These are phyloP conservation scores for Phthorimaea operculella DNA, from an alignment of 1,140 invertebrate species.

Conservation along the genomic window DNA sequence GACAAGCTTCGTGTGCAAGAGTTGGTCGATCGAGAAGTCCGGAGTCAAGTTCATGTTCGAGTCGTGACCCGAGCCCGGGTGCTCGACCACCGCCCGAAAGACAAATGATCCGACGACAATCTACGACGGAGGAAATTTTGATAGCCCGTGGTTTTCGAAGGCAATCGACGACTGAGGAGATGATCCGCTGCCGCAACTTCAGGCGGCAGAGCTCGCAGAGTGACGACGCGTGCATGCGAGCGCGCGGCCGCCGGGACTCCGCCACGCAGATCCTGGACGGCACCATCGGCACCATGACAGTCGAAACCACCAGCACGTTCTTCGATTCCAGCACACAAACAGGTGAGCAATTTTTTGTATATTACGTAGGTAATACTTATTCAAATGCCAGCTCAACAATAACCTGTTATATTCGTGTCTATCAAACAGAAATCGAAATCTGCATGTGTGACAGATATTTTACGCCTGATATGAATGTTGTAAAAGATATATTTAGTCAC, in stretches of 20 bases:
- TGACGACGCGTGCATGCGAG: slow-evolving; percentile 77
- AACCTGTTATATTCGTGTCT: too few species aligned
- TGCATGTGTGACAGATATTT: too few species aligned
- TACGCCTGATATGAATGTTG: too few species aligned
- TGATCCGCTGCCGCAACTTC: slow-evolving; percentile 90
- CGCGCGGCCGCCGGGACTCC: slow-evolving; percentile 84
- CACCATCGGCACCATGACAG: slow-evolving; percentile 92
- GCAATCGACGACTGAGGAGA: slow-evolving; percentile 91
- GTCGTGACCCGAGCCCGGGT: slow-evolving; percentile 78
- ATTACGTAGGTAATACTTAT: too few species aligned
- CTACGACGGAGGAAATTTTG: slow-evolving; percentile 91
- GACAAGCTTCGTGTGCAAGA: slow-evolving; percentile 81
- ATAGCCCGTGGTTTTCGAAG: slow-evolving; percentile 89
- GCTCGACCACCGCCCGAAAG: slow-evolving; percentile 70
- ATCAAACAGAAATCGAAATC: too few species aligned
- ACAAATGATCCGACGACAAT: slow-evolving; percentile 83
- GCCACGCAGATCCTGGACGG: slow-evolving; percentile 91
- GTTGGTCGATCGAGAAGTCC: slow-evolving; percentile 71
- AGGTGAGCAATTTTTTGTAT: slow-evolving; percentile 71
- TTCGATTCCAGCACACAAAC: slow-evolving; percentile 94
- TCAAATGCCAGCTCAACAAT: too few species aligned
- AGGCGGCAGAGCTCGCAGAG: slow-evolving; percentile 83
- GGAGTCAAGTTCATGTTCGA: slow-evolving; percentile 80
- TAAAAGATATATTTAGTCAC: too few species aligned
- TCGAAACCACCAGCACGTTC: slow-evolving; percentile 90